These are phyloP conservation scores for Schizothorax lantsangensis DNA, from an alignment of 2,797 vertebrate genomes.

Conservation along the genomic window DNA sequence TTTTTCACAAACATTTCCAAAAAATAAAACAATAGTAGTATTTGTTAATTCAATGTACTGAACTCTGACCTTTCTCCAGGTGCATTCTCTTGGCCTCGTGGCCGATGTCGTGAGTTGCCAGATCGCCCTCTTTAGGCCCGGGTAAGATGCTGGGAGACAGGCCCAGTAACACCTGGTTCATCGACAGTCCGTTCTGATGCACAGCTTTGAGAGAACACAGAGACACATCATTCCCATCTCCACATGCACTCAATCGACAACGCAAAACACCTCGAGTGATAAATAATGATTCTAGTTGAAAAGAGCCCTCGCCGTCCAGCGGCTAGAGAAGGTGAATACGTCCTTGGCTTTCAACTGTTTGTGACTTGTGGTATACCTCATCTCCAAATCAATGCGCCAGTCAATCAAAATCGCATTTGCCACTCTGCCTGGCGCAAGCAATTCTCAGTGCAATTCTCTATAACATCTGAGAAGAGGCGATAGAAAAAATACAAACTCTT, in stretches of 20 bases:
- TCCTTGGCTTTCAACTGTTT: constrained; percentile 65
- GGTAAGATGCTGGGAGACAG: constrained; percentile 95
- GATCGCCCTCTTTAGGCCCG: constrained; percentile 96
- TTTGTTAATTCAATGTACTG: neutral
- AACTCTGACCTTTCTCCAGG: constrained; percentile 91
- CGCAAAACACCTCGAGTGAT: constrained; percentile 44
- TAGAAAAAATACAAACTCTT: constrained; percentile 22
- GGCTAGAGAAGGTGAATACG: constrained; percentile 56
- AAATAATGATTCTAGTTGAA: constrained; percentile 57
- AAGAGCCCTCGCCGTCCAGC: constrained; percentile 12
- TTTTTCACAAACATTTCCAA: neutral
- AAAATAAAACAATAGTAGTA: neutral
- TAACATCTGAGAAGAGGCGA: constrained; percentile 42
- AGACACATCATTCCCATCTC: constrained; percentile 38
- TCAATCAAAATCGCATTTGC: constrained; percentile 61
- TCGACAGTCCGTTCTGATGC: constrained; percentile 97
- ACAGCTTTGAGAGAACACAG: constrained; percentile 77
- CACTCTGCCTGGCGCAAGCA: constrained; percentile 30
- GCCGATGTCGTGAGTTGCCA: constrained; percentile 94
- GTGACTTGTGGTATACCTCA: constrained; percentile 61
- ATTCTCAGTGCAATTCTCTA: constrained; percentile 52
- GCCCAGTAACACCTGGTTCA: constrained; percentile 97
- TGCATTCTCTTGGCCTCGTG: constrained; percentile 96
- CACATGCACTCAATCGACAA: constrained; percentile 40
- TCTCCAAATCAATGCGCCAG: constrained; percentile 60